These are phyloP conservation scores for Drosophila elegans DNA, from an alignment of 1,140 invertebrate species.

Conservation along the genomic window DNA sequence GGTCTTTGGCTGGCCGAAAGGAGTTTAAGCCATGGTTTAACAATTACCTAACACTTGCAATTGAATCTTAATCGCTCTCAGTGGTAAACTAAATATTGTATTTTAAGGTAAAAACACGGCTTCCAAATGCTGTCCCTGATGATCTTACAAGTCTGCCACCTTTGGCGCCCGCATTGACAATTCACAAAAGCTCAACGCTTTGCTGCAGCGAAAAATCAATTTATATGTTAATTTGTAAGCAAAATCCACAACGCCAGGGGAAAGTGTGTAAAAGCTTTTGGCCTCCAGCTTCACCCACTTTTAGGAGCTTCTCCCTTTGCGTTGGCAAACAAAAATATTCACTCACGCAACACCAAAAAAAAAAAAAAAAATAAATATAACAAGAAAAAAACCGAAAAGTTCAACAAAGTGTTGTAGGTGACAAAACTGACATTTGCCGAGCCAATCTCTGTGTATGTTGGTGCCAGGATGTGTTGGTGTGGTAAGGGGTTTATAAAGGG, in stretches of 20 bases:
- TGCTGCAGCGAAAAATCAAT: conserved; percentile 72
- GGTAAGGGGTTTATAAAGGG: conserved; percentile 3
- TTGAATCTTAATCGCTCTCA: conserved; percentile 28
- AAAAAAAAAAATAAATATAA: conserved; percentile 30
- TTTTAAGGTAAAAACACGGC: conserved; percentile 4
- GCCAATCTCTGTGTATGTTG: conserved; percentile 26
- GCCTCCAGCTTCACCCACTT: background rate
- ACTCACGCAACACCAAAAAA: conserved; percentile 50
- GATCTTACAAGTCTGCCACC: conserved; percentile 28
- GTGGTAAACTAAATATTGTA: conserved; percentile 9
- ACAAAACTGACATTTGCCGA: conserved; percentile 74
- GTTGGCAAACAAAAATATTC: conserved; percentile 67
- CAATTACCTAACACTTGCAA: conserved; percentile 30
- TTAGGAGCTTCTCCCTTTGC: conserved; percentile 1
- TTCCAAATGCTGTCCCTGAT: conserved; percentile 16
- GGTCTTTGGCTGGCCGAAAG: conserved; percentile 30
- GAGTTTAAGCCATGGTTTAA: conserved; percentile 21
- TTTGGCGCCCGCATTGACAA: conserved; percentile 52
- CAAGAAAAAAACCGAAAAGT: conserved; percentile 36
- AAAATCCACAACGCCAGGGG: conserved; percentile 54
- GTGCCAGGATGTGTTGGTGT: conserved; percentile 3
- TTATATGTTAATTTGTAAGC: conserved; percentile 81
- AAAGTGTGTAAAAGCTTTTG: conserved; percentile 52
- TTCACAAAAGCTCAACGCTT: conserved; percentile 66
- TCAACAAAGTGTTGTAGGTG: conserved; percentile 68